Conservation (phyloP, 2,888 invertebrate species). For the Chymomyza procnemis region DNA sequence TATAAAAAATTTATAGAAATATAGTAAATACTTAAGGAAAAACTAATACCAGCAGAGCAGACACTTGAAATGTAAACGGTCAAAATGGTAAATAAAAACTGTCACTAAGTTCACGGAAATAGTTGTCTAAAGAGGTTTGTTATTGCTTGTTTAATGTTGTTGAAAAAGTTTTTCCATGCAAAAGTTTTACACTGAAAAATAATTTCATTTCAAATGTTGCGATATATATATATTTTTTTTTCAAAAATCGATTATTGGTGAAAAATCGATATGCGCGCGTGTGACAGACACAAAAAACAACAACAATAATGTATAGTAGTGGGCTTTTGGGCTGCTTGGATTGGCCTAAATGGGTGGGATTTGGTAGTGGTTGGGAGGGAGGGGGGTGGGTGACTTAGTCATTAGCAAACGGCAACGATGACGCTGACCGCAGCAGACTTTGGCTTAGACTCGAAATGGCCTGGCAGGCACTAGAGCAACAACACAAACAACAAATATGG, state of each 20-base stretch:
- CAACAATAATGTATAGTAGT: neutral
- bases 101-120: neutral
- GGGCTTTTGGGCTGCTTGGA: neutral
- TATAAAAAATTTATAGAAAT: no score
- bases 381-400: neutral
- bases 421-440: neutral
- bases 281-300: neutral
- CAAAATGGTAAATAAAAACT: no score
- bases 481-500: neutral
- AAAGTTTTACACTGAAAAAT: neutral
- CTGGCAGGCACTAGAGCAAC: neutral
- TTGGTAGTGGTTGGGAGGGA: neutral
- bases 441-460: neutral
- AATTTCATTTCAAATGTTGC: neutral
- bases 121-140: neutral
- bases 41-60: no score
- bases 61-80: no score
- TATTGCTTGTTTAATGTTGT: neutral
- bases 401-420: neutral
- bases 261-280: constrained; percentile 55
- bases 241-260: constrained; percentile 54
- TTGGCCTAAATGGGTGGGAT: neutral
- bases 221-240: no score
- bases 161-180: neutral
- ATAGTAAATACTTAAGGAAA: no score